A percentile compares a stretch with the other conserved stretches of the same genome.
Conservation (phyloP, 2,888 invertebrate species). For the Latrodectus elegans region DNA sequence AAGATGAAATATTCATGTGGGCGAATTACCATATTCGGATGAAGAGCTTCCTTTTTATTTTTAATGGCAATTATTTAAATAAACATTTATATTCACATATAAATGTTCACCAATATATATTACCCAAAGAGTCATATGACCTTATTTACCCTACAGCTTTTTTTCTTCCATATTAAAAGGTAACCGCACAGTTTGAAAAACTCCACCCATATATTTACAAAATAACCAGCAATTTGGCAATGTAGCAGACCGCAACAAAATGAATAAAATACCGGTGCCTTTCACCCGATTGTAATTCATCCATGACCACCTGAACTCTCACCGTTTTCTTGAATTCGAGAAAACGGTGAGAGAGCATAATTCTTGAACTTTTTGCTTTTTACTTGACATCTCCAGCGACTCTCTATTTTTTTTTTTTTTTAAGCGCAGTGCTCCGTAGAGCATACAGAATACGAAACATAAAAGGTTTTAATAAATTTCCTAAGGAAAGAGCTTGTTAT, state of each 20-base stretch:
- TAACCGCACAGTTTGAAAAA: neutral
- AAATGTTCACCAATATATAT: neutral
- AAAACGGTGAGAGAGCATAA: no score
- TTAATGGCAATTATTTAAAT: neutral
- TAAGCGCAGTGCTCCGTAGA: no score
- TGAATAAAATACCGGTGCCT: conserved; percentile 5
- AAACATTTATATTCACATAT: neutral
- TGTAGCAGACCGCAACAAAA: conserved; percentile 22
- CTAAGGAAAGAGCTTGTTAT: no score
- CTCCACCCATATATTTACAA: neutral
- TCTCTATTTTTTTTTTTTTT: no score
- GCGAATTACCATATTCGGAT: no score
- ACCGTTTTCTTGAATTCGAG: neutral
- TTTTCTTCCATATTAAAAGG: neutral
- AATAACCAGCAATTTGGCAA: conserved; percentile 7
- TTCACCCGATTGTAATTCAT: conserved; percentile 1
- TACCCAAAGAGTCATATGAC: no score
- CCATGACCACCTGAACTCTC: conserved; percentile 39
- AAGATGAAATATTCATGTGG: no score
- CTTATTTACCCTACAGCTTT: neutral
- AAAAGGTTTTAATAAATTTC: no score
- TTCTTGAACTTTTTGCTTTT: no score
- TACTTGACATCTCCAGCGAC: no score
- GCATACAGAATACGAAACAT: no score
- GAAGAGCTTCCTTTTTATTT: neutral